A percentile compares a stretch with the other conserved stretches of the same genome.
These are phyloP conservation scores for Colistium nudipinnis DNA, from an alignment of 2,113 vertebrate species.

Conservation along the genomic window DNA sequence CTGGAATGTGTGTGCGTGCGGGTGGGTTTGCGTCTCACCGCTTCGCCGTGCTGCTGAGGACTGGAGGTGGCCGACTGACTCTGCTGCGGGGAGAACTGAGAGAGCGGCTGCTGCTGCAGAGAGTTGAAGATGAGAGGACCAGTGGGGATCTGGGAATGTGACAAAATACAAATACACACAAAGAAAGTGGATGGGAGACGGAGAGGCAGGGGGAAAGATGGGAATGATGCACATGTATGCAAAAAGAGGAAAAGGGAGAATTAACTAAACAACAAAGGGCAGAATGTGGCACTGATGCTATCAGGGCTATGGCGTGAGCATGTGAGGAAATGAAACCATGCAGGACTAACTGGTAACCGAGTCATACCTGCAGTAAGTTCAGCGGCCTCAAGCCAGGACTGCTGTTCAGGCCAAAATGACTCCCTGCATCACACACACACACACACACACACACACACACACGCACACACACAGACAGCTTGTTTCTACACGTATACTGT, in stretches of 20 bases:
- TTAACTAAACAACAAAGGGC: conserved; percentile 47
- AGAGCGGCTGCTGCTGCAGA: conserved; percentile 87
- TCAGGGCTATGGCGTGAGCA: no score
- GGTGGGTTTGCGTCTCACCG: conserved; percentile 78
- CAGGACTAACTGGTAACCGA: not conserved
- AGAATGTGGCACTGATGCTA: no score
- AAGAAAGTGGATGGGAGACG: conserved; percentile 15
- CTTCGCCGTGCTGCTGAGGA: conserved; percentile 86
- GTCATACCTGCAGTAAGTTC: conserved; percentile 94
- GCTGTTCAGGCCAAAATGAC: conserved; percentile 92
- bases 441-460: not conserved
- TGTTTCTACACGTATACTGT: no score
- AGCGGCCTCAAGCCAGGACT: conserved; percentile 89
- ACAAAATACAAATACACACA: conserved; percentile 39
- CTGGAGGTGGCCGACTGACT: conserved; percentile 85
- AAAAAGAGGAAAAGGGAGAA: conserved; percentile 30
- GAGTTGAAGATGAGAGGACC: conserved; percentile 90
- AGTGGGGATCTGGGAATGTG: conserved; percentile 83
- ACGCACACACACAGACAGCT: not conserved
- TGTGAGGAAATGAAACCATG: conserved; percentile 23
- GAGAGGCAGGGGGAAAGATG: conserved; percentile 14
- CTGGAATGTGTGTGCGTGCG: no score
- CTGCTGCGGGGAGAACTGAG: conserved; percentile 86
- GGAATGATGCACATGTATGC: conserved; percentile 33
- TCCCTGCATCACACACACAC: conserved; percentile 81